These are phyloP conservation scores for Valencia hispanica DNA, from an alignment of 2,797 vertebrate genomes.

Conservation along the genomic window DNA sequence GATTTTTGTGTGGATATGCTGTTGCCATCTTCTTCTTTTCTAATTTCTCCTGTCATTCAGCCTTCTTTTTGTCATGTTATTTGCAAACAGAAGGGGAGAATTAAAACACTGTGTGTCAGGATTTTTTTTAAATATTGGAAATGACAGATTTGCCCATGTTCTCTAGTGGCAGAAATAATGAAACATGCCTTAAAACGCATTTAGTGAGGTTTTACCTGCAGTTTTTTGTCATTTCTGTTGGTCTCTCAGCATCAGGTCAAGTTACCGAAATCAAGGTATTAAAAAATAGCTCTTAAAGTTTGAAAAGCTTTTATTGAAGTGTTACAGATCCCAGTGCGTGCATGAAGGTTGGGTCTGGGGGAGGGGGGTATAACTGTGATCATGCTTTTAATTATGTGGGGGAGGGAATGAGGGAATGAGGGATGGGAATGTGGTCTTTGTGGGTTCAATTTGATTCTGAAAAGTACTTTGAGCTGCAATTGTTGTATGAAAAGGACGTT, in stretches of 20 bases:
- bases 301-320: no score
- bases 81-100: not conserved
- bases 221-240: not conserved
- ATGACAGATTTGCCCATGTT: not conserved
- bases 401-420: no score
- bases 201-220: not conserved
- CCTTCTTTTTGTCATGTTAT: not conserved
- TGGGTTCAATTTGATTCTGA: no score
- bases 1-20: not conserved
- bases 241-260: not conserved
- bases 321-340: no score
- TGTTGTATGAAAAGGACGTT: no score
- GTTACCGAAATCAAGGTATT: no score
- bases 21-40: not conserved
- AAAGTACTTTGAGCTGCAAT: no score
- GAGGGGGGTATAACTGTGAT: no score
- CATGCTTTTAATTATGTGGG: no score
- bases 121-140: not conserved
- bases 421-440: no score
- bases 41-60: not conserved
- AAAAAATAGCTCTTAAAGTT: no score
- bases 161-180: not conserved
- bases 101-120: not conserved
- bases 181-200: not conserved
- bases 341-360: no score